Conservation (phyloP, 2,797 vertebrate species). For the Bradypodion pumilum region DNA sequence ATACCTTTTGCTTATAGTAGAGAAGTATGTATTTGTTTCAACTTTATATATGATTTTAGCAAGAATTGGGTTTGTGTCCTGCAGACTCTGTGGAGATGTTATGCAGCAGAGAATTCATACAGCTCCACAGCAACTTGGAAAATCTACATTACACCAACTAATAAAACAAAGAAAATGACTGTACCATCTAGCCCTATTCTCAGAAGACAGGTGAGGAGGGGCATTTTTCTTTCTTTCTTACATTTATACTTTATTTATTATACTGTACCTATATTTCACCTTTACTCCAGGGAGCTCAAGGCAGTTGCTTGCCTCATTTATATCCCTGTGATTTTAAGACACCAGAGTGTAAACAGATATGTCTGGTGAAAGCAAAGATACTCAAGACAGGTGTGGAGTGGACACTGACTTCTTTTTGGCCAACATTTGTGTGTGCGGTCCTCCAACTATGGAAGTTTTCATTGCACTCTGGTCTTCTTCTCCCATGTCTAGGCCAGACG, state of each 20-base stretch:
- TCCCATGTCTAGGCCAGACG: too few relatives aligned
- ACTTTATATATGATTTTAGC: neutral
- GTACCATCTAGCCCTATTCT: slow-evolving; percentile 76
- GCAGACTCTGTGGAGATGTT: slow-evolving; percentile 91
- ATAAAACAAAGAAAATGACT: slow-evolving; percentile 66
- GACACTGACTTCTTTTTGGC: too few relatives aligned
- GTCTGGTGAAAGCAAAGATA: neutral
- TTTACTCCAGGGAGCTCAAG: neutral
- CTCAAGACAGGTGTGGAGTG: neutral
- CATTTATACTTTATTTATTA: neutral
- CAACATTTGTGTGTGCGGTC: too few relatives aligned
- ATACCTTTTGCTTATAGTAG: neutral
- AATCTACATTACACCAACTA: slow-evolving; percentile 81
- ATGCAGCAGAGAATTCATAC: slow-evolving; percentile 85
- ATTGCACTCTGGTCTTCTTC: too few relatives aligned
- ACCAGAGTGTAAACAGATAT: neutral
- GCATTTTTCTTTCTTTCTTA: neutral
- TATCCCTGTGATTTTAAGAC: neutral
- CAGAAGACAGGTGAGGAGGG: slow-evolving; percentile 78
- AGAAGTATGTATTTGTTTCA: neutral
- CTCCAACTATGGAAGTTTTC: too few relatives aligned
- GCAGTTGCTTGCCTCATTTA: neutral
- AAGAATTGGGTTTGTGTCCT: slow-evolving; percentile 15
- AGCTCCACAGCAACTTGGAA: slow-evolving; percentile 85
- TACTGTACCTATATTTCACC: neutral